A percentile compares a stretch with the other conserved stretches of the same genome.
phyloP scores from a whole-genome alignment of 2,797 vertebrate genomes.

The Chaetophractus vellerosus region DNA sequence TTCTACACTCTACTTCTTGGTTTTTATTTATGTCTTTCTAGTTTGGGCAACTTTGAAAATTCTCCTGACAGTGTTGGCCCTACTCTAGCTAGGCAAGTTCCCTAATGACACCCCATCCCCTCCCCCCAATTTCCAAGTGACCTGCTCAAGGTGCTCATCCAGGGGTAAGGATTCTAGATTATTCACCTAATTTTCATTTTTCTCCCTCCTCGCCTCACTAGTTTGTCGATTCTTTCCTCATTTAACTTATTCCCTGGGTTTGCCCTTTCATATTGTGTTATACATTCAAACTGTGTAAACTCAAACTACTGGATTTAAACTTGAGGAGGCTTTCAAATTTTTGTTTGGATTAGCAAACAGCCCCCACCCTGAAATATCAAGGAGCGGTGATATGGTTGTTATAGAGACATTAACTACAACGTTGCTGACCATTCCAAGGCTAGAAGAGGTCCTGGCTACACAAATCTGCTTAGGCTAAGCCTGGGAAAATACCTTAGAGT shows the following conservation, averaged over 20 bases:
- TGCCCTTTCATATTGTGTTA: background rate
- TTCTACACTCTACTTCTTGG: background rate
- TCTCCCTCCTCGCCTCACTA: background rate
- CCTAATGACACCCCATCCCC: background rate
- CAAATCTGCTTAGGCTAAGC: constrained; percentile 1
- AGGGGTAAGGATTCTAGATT: background rate
- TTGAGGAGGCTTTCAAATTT: background rate
- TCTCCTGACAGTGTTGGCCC: background rate
- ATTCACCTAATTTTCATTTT: background rate
- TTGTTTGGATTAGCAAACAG: constrained; percentile 22
- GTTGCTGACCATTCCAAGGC: background rate
- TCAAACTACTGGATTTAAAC: constrained; percentile 1
- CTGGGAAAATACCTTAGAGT: constrained; percentile 28
- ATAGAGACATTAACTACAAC: background rate
- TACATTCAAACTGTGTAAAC: background rate
- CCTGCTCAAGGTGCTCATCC: background rate
- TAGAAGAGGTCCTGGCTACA: background rate
- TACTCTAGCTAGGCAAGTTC: background rate
- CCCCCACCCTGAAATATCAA: background rate
- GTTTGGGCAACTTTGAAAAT: background rate
- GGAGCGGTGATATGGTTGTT: background rate
- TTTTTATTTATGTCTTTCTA: background rate
- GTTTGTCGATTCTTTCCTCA: background rate
- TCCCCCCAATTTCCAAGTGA: background rate
- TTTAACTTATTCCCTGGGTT: background rate